Conservation (phyloP, 2,113 vertebrate genomes). For the Sialia sialis region DNA sequence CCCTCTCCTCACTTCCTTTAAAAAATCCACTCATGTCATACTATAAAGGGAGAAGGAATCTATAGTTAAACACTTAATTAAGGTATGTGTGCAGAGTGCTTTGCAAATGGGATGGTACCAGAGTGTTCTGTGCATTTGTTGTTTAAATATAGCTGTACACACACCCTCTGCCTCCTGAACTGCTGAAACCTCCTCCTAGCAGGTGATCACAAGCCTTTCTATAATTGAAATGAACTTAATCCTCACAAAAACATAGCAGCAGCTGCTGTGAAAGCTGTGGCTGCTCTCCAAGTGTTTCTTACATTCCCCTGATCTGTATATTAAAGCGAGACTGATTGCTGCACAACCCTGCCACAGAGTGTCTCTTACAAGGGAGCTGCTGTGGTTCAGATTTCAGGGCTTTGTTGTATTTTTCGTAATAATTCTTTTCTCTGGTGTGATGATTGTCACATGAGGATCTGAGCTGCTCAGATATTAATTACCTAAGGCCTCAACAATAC, state of each 20-base stretch:
- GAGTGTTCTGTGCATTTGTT: background rate
- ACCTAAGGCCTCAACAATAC: background rate
- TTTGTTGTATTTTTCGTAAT: slow-evolving; percentile 47
- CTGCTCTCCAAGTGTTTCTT: slow-evolving; percentile 59
- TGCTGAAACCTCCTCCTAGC: slow-evolving; percentile 19
- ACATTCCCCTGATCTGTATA: background rate
- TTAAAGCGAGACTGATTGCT: background rate
- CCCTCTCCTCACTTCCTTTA: background rate
- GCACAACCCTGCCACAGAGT: slow-evolving; percentile 15
- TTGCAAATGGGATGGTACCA: background rate
- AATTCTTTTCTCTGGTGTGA: background rate
- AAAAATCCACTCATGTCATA: background rate
- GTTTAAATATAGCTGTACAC: slow-evolving; percentile 37
- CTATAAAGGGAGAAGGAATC: background rate
- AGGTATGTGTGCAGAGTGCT: background rate
- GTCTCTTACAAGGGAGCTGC: background rate
- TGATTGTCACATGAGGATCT: background rate
- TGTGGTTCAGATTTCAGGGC: background rate
- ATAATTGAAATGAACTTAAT: slow-evolving; percentile 59
- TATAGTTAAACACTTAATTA: background rate
- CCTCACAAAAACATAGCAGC: slow-evolving; percentile 26
- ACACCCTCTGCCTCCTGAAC: background rate
- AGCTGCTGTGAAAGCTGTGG: slow-evolving; percentile 48
- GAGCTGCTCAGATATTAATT: slow-evolving; percentile 16
- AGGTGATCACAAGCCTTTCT: slow-evolving; percentile 54